These are phyloP conservation scores for Lepus americanus DNA, from an alignment of 2,113 vertebrate species.

Conservation along the genomic window DNA sequence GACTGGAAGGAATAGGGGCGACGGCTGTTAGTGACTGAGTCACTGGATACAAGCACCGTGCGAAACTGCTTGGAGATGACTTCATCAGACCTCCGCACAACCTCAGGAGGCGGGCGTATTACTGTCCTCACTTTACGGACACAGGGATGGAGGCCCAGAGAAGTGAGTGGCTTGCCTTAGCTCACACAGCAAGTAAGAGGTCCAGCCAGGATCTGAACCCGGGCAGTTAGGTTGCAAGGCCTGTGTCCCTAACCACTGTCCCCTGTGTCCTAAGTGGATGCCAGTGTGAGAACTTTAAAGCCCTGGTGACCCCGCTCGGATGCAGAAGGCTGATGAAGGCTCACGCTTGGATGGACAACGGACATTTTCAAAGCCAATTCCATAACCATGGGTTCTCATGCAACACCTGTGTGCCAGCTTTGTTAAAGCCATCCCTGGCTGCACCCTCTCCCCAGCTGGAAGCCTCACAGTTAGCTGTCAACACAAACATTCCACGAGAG, in stretches of 20 bases:
- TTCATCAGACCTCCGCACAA: neutral
- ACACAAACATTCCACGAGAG: neutral
- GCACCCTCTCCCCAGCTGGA: neutral
- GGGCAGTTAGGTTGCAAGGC: neutral
- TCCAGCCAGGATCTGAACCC: neutral
- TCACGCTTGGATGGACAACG: neutral
- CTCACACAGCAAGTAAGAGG: neutral
- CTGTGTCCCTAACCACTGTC: neutral
- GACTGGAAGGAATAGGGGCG: neutral
- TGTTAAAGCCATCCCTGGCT: neutral
- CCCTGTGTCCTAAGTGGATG: neutral
- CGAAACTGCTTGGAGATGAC: neutral
- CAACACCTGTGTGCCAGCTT: neutral
- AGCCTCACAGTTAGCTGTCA: neutral
- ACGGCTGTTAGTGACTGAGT: neutral
- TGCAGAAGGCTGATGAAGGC: neutral
- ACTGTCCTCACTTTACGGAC: neutral
- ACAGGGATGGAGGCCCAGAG: slow-evolving; percentile 1
- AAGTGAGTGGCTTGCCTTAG: neutral
- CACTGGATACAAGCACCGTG: neutral
- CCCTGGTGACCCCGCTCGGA: neutral
- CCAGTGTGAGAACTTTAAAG: too few relatives aligned
- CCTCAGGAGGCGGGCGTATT: neutral
- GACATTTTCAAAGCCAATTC: neutral
- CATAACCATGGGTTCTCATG: neutral